Percentiles rank a stretch among this genome's conserved stretches.
Evolutionary conservation across 2,113 vertebrate species (phyloP).

Genomic region (Tragulus kanchil): DNA sequence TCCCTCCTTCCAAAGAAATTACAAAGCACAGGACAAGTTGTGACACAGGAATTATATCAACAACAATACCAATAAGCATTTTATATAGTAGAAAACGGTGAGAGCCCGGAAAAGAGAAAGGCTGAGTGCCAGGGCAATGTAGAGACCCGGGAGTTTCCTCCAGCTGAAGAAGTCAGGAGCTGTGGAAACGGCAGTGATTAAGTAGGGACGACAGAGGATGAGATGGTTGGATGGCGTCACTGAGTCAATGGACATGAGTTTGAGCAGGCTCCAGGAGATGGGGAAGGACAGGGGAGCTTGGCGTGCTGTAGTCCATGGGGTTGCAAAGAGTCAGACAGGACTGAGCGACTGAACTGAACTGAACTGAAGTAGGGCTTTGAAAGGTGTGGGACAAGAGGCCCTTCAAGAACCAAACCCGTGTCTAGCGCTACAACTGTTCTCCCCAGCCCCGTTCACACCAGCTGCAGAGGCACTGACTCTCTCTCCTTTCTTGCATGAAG

Average conservation of each 20-base stretch:
- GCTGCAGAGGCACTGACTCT: not conserved
- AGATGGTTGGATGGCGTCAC: too few species aligned
- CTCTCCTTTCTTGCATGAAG: not conserved
- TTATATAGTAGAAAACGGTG: not conserved
- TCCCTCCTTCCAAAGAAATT: not conserved
- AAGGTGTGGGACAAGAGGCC: not conserved
- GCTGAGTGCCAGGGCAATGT: not conserved
- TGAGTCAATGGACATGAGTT: too few species aligned
- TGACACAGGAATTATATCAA: not conserved
- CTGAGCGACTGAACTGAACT: too few species aligned
- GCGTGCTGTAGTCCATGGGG: too few species aligned
- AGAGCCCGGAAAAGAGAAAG: not conserved
- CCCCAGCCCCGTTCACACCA: not conserved
- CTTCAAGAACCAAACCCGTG: fast-evolving
- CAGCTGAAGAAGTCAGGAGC: not conserved
- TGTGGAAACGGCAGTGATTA: not conserved
- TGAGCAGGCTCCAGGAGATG: too few species aligned
- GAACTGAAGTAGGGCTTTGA: not conserved
- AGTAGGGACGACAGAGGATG: not conserved
- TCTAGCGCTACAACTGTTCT: not conserved
- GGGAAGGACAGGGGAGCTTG: too few species aligned
- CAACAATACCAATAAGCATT: not conserved
- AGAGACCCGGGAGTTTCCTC: not conserved
- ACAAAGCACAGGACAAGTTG: not conserved
- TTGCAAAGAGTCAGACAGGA: too few species aligned